phyloP scores from a whole-genome alignment of 2,888 invertebrate species.

The Magallana nippona region DNA sequence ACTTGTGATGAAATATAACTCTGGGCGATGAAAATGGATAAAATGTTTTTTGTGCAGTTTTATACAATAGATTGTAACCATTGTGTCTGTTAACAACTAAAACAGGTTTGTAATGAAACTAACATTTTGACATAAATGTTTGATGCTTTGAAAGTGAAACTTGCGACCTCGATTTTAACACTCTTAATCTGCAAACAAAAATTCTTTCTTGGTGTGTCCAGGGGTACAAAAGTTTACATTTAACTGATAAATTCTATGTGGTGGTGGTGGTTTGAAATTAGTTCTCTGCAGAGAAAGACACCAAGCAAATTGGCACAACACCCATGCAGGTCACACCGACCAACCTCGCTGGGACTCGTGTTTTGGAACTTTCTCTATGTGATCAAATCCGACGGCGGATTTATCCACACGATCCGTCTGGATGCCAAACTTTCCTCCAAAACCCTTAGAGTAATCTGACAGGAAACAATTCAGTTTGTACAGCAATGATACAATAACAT shows the following conservation, averaged over 20 bases:
- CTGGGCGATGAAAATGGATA: no score
- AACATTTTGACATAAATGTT: no score
- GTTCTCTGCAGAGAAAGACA: neutral
- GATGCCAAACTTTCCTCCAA: constrained; percentile 80
- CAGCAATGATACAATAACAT: neutral
- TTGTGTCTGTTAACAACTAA: no score
- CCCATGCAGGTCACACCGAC: constrained; percentile 29
- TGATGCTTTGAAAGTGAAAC: no score
- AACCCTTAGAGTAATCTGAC: constrained; percentile 80
- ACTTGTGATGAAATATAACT: no score
- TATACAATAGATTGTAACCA: no score
- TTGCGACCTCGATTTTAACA: no score
- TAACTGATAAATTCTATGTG: neutral
- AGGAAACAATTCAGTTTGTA: constrained; percentile 8
- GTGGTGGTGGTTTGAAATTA: no score
- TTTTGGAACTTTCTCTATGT: constrained; percentile 67
- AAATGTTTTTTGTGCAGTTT: no score
- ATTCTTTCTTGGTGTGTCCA: no score
- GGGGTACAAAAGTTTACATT: neutral
- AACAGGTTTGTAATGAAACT: no score
- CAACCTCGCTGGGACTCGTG: constrained; percentile 80
- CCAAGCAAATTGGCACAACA: neutral
- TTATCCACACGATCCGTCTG: constrained; percentile 85
- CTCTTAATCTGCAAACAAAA: no score
- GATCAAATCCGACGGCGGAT: constrained; percentile 80